A percentile compares a stretch with the other conserved stretches of the same genome.
phyloP scores from a whole-genome alignment of 2,888 invertebrate genomes.

The Metellina segmentata region DNA sequence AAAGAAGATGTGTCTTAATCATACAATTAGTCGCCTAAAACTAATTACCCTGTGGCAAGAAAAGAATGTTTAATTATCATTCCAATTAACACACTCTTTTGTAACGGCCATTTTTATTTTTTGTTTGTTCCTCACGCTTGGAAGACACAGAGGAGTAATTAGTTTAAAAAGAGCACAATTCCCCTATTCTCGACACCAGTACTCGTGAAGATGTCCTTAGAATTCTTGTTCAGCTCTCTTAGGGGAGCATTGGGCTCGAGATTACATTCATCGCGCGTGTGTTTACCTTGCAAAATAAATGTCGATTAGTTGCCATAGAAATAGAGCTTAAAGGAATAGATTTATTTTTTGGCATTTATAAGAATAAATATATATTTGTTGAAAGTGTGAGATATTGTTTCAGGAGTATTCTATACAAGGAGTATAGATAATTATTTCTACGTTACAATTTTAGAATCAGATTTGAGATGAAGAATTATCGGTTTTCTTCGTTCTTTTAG shows the following conservation, averaged over 20 bases:
- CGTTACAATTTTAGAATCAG: too few species aligned
- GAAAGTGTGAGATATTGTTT: too few species aligned
- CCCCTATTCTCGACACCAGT: not conserved
- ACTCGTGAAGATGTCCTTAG: not conserved
- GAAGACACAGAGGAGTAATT: not conserved
- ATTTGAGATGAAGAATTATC: too few species aligned
- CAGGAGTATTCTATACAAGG: too few species aligned
- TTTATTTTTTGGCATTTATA: not conserved
- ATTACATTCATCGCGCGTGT: not conserved
- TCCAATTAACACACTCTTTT: constrained; percentile 45
- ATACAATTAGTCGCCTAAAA: constrained; percentile 40
- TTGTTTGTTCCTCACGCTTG: not conserved
- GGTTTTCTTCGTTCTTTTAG: too few species aligned
- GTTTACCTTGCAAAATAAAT: not conserved
- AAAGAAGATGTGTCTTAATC: constrained; percentile 18
- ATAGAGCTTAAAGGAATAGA: not conserved
- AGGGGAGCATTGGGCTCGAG: not conserved
- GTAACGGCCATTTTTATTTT: not conserved
- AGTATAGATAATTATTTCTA: too few species aligned
- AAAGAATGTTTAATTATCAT: constrained; percentile 46
- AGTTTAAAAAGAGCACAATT: constrained; percentile 1
- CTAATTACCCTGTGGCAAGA: constrained; percentile 30
- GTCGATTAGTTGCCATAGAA: not conserved
- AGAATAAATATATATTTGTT: too few species aligned
- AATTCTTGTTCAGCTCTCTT: not conserved